Base-by-base conservation (phyloP, 2,113 vertebrate genomes). In the Trogon surrucura region DNA sequence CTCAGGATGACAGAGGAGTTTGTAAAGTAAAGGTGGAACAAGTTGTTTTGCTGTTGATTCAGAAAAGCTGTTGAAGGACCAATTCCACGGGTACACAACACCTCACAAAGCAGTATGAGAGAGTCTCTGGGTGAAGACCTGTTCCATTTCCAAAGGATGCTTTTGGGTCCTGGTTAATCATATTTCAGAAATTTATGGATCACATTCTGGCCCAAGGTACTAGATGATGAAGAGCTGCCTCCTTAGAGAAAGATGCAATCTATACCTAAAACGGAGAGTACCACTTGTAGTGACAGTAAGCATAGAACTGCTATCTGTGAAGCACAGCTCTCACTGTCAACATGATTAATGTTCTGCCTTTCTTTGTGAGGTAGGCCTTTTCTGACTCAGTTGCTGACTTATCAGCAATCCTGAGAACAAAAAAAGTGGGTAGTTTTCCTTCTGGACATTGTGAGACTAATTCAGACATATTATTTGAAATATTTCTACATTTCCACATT, bases 301-400 rank as follows among this genome's bases (percentile, higher is more conserved):
- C 64, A 84, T 5, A 78, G 34, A 70, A 67, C 60, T 56, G 51
- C 83, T 93, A 7, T 83, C 89, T 89, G 13, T 50, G 69, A 95
- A 91, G 61, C 47, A 71, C 56, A 92, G 44, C 56, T 91, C 65
- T 86, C 77, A 50, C 79, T 90, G 79, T 86, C 96, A 88, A 36
- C n/a, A 45, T 69, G 86, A 95, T 89, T 86, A 81, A 96, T 86
- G 72, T 30, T 22, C 72, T 92, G 56, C 34, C 48, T 22, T 64
- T 83, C 44, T 78, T 88, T 67, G 85, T 74, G 72, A 86, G 86
- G 88, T 70, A 91, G 60, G 20, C 53, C 57, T 88, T 84, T 89
- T 88, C 57, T 87, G 89, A 95, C 56, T 87, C 72, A 60, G 53
- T 48, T 86, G 65, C 80, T 86, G 83, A 74, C 80, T 87, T 94